Percentiles rank a stretch among this genome's conserved stretches.
phyloP scores from a whole-genome alignment of 2,888 invertebrate species.

The Reticulitermes lucifugus region DNA sequence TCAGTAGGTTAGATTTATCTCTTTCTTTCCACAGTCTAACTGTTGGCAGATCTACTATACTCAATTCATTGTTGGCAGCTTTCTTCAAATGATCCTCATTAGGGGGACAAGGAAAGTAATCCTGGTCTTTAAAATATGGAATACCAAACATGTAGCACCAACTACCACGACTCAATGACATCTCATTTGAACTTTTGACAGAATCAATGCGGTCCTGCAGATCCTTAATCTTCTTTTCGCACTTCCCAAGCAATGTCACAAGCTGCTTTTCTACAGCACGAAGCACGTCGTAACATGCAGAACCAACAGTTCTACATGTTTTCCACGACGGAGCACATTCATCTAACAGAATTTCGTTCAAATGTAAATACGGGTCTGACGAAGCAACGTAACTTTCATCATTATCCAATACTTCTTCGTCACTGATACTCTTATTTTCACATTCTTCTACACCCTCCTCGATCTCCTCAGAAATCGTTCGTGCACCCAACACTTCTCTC shows the following conservation, averaged over 20 bases:
- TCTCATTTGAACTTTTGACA: background rate
- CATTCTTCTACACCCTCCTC: background rate
- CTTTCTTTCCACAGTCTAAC: background rate
- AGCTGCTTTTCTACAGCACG: background rate
- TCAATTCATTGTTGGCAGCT: background rate
- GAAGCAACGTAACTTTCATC: background rate
- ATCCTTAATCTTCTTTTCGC: background rate
- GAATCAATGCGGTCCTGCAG: background rate
- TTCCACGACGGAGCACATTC: background rate
- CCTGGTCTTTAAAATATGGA: slow-evolving; percentile 14
- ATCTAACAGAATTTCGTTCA: background rate
- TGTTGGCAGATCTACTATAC: background rate
- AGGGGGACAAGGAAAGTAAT: background rate
- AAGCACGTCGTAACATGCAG: background rate
- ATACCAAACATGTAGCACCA: slow-evolving; percentile 29
- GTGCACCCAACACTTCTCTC: background rate
- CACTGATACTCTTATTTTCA: background rate
- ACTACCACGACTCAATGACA: background rate
- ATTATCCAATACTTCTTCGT: background rate
- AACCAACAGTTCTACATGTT: slow-evolving; percentile 2
- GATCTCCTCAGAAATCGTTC: background rate
- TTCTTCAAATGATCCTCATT: slow-evolving; percentile 4
- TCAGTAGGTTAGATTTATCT: background rate
- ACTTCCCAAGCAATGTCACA: background rate
- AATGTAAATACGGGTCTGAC: background rate